Conservation (phyloP, 2,888 invertebrate genomes). For the Mesorhabditis belari region DNA sequence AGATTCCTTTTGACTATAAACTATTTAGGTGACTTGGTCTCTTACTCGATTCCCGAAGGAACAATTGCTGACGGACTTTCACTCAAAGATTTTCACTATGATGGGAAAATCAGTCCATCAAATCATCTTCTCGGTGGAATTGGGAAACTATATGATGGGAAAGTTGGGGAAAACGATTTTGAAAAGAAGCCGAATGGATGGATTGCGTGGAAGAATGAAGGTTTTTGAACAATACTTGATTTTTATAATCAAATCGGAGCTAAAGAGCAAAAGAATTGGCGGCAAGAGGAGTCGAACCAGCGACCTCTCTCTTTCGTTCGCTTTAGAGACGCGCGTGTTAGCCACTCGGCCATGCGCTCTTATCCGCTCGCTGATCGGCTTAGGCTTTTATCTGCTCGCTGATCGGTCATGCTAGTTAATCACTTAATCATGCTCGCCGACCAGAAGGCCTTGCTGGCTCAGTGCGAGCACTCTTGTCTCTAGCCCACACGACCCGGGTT, state of each 20-base stretch:
- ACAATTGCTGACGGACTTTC: conserved; percentile 72
- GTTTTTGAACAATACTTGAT: too few species aligned
- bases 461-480: too few species aligned
- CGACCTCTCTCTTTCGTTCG: too few species aligned
- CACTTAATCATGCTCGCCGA: too few species aligned
- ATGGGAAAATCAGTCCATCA: conserved; percentile 55
- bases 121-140: conserved; percentile 70
- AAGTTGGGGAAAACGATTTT: conserved; percentile 56
- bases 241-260: too few species aligned
- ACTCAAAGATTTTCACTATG: conserved; percentile 75
- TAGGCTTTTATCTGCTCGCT: not conserved
- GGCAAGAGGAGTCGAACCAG: too few species aligned
- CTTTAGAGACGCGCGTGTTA: not conserved
- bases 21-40: conserved; percentile 70
- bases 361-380: not conserved
- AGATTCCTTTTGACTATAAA: too few species aligned
- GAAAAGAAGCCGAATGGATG: conserved; percentile 64
- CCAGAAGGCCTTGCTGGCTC: too few species aligned
- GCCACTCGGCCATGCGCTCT: not conserved
- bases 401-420: too few species aligned
- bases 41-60: conserved; percentile 82
- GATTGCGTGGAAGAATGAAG: conserved; percentile 72
- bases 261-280: too few species aligned
- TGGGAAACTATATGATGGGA: conserved; percentile 70
- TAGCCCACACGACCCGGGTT: too few species aligned